Conservation (phyloP, 1,140 invertebrate genomes). For the Drosophila ambigua region DNA sequence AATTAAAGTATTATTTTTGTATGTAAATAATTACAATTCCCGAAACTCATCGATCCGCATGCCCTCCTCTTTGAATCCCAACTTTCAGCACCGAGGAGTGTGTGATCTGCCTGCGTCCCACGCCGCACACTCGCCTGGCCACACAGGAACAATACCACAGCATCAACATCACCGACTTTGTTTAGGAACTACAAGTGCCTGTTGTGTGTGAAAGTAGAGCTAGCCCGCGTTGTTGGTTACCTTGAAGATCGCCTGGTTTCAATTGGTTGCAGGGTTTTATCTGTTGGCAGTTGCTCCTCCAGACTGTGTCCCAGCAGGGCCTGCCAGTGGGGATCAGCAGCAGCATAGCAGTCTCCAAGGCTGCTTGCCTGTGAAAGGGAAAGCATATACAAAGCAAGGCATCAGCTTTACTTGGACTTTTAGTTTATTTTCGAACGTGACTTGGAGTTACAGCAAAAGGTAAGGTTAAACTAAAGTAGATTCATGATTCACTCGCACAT, state of each 20-base stretch:
- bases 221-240: too few relatives aligned
- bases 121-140: constrained; percentile 52
- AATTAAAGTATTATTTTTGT: constrained; percentile 73
- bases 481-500: constrained; percentile 1
- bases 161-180: constrained; percentile 68
- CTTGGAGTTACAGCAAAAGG: constrained; percentile 68
- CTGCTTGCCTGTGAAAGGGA: not conserved
- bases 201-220: too few relatives aligned
- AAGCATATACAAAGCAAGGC: too few relatives aligned
- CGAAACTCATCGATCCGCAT: constrained; percentile 1
- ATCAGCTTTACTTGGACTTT: constrained; percentile 46
- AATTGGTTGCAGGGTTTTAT: too few relatives aligned
- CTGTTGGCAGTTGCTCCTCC: too few relatives aligned
- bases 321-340: too few relatives aligned
- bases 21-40: constrained; percentile 8
- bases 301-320: too few relatives aligned
- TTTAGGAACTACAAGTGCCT: constrained; percentile 22
- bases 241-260: too few relatives aligned
- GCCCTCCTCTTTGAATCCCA: constrained; percentile 1
- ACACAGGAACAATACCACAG: constrained; percentile 70
- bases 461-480: constrained; percentile 45
- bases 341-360: too few relatives aligned
- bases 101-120: constrained; percentile 69
- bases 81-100: constrained; percentile 79
- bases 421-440: constrained; percentile 69